A percentile compares a stretch with the other conserved stretches of the same genome.
Evolutionary conservation across 2,113 vertebrate genomes (phyloP).

Genomic region (Chlorocebus sabaeus): DNA sequence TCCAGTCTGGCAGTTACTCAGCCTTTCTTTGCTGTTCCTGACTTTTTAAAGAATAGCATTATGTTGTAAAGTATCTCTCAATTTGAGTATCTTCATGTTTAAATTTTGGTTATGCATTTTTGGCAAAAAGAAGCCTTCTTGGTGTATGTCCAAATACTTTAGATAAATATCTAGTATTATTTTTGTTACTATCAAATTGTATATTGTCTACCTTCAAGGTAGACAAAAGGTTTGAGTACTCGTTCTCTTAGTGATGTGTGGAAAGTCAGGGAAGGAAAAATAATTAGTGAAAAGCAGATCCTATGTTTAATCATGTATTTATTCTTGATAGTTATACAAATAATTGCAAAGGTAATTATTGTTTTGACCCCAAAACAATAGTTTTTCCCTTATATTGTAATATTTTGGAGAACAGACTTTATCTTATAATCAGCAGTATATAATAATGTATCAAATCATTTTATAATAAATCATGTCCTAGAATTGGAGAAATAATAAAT

Average conservation of each 20-base stretch:
- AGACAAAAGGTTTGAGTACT: not conserved
- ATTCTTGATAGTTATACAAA: not conserved
- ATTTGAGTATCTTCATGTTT: not conserved
- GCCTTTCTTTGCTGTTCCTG: not conserved
- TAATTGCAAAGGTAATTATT: not conserved
- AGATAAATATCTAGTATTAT: not conserved
- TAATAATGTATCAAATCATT: not conserved
- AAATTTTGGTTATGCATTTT: not conserved
- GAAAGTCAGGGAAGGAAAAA: not conserved
- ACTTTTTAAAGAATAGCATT: not conserved
- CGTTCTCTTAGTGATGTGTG: not conserved
- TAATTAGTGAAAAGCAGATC: not conserved
- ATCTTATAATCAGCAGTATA: not conserved
- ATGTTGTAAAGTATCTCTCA: not conserved
- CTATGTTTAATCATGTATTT: not conserved
- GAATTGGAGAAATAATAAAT: not conserved
- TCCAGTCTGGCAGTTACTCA: not conserved
- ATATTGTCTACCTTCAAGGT: not conserved
- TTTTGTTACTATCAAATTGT: constrained; percentile 18
- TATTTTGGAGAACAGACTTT: not conserved
- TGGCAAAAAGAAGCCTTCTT: not conserved
- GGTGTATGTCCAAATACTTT: not conserved
- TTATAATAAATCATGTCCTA: not conserved
- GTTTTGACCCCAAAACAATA: not conserved
- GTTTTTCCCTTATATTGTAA: not conserved